Base-by-base conservation (phyloP, 1,140 invertebrate species). In the Papilio dardanus region DNA sequence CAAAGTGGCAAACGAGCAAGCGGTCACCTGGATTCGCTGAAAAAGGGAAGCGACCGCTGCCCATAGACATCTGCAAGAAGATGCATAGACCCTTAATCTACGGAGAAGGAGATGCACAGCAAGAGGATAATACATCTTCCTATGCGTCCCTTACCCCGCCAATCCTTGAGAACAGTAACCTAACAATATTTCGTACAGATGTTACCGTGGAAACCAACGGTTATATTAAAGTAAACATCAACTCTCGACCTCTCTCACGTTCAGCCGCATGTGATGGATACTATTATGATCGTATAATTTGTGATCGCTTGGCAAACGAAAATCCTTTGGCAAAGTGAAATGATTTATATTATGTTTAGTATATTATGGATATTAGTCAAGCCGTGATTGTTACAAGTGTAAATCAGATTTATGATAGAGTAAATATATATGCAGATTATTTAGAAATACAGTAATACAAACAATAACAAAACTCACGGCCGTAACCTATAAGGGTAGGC, bases 251-350 rank as follows among this genome's bases (percentile, higher is more conserved):
- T 54, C 50, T 3, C 50, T 62, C 54, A 58, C 54, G 54, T 58
- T 58, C 10, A 62, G 24, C 1, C 4, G 54, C 54, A 62, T 62
- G 54, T 62, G 54, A 62, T 62, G 24, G 54, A 28, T 62, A 24
- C 24, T 62, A 28, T 30, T 62, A 62, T 62, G 54, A 62, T 62
- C 54, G 54, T 3, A 62, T 62, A 62, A 62, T 62, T 62, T 62
- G 54, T 28, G 21, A 24, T 54, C 19, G 24, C 12, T 62, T 62
- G 54, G 54, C 54, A 62, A 62, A 62, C 24, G 21, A 28, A 62
- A 62, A 62, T 62, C 24, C 54, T 10, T 30, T 62, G 54, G 54
- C 54, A 30, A 62, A 24, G 54, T 30, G 24, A 28, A 28, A 10
- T 28, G 54, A 62, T 62, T 62, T 62, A 62, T 62, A 21, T 24